Percentiles rank a stretch among this genome's conserved stretches.
Conservation (phyloP, 2,888 invertebrate species). For the Melanostoma scalare region DNA sequence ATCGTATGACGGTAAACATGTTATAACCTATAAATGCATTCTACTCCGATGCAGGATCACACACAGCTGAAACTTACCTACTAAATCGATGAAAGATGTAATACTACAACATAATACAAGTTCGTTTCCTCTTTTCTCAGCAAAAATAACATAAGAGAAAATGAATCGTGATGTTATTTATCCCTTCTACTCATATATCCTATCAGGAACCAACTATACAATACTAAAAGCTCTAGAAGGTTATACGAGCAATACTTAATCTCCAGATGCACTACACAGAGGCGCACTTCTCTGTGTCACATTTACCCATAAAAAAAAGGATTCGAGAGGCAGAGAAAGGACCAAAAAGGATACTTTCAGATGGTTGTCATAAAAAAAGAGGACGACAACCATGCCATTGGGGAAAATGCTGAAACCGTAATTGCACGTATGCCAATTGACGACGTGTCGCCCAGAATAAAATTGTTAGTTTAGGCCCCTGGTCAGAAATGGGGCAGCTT, state of each 20-base stretch:
- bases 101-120: conserved; percentile 37
- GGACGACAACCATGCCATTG: conserved; percentile 49
- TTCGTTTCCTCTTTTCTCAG: conserved; percentile 17
- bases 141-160: conserved; percentile 16
- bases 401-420: conserved; percentile 65
- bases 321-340: conserved; percentile 17
- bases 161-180: conserved; percentile 57
- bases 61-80: conserved; percentile 25
- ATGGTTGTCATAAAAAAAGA: conserved; percentile 47
- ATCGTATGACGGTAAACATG: conserved; percentile 55
- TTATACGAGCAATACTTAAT: conserved; percentile 70
- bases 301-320: conserved; percentile 46
- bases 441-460: conserved; percentile 69
- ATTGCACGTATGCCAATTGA: conserved; percentile 73
- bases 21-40: conserved; percentile 69
- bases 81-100: conserved; percentile 57
- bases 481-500: conserved; percentile 38
- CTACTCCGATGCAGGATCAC: conserved; percentile 45
- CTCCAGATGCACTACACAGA: conserved; percentile 66
- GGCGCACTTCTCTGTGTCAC: conserved; percentile 34
- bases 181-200: conserved; percentile 58
- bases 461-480: conserved; percentile 67
- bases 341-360: conserved; percentile 53
- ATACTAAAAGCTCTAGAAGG: conserved; percentile 66
- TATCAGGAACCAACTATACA: conserved; percentile 51